These are phyloP conservation scores for Sarcophaga rosellei DNA, from an alignment of 2,888 invertebrate species.

Conservation along the genomic window DNA sequence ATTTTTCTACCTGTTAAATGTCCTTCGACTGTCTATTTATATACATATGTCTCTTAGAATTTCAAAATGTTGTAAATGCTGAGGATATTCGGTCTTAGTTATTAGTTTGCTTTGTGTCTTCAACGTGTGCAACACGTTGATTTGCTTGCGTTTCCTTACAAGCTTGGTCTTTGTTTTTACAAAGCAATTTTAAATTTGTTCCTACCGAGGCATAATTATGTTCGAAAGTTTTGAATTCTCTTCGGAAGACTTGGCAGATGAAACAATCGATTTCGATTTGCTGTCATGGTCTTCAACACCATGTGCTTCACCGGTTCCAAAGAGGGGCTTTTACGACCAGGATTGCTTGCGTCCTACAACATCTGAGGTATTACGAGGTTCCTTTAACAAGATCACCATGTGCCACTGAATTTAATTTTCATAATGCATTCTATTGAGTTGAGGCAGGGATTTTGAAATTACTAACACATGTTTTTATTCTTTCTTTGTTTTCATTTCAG, in stretches of 20 bases:
- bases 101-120: slow-evolving; percentile 73
- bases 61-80: slow-evolving; percentile 30
- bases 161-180: slow-evolving; percentile 18
- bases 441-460: background rate
- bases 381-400: background rate
- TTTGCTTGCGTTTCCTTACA: background rate
- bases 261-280: slow-evolving; percentile 75
- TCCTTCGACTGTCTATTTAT: no score
- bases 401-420: background rate
- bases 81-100: background rate
- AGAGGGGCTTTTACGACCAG: slow-evolving; percentile 30
- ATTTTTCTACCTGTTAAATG: no score
- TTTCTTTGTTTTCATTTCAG: slow-evolving; percentile 70
- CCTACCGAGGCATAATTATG: slow-evolving; percentile 1
- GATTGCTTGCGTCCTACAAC: slow-evolving; percentile 30
- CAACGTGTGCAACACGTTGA: slow-evolving; percentile 71
- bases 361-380: slow-evolving; percentile 14
- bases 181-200: slow-evolving; percentile 3
- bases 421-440: background rate
- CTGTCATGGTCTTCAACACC: slow-evolving; percentile 69
- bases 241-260: slow-evolving; percentile 71
- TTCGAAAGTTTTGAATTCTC: slow-evolving; percentile 50
- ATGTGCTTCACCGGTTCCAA: slow-evolving; percentile 7
- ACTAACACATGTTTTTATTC: background rate
- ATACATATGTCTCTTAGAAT: no score